Conservation (phyloP, 2,113 vertebrate genomes). For the Nyctibius bracteatus region DNA sequence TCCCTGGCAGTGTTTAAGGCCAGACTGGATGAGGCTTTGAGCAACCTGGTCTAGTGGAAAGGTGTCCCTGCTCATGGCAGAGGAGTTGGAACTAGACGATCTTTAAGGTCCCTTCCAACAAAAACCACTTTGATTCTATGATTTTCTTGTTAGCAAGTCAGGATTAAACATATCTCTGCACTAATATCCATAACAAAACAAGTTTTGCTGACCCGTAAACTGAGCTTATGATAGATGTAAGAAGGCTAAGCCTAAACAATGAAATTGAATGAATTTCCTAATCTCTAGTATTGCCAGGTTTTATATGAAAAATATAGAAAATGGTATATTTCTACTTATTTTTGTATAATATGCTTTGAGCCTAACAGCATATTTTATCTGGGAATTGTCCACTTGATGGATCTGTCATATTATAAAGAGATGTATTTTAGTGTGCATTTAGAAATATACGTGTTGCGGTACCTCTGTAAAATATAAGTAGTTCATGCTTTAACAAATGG, state of each 20-base stretch:
- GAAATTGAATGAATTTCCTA: not conserved
- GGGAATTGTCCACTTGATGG: not conserved
- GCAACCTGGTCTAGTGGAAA: too few species aligned
- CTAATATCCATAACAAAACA: not conserved
- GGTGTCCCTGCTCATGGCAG: too few species aligned
- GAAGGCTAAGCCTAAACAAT: not conserved
- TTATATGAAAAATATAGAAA: not conserved
- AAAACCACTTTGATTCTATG: too few species aligned
- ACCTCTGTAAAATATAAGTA: not conserved
- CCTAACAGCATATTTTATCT: not conserved
- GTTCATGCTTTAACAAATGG: slow-evolving; percentile 23
- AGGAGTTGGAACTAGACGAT: too few species aligned
- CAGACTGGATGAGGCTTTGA: too few species aligned
- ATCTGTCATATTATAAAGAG: not conserved
- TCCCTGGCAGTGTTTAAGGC: too few species aligned
- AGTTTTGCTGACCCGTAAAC: not conserved
- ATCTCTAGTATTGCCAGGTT: not conserved
- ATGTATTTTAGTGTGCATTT: not conserved
- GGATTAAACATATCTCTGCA: not conserved
- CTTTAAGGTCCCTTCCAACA: too few species aligned
- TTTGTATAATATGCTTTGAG: not conserved
- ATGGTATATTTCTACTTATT: not conserved
- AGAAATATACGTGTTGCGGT: not conserved
- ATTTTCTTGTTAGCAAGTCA: not conserved
- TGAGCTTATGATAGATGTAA: not conserved